These are phyloP conservation scores for Hydrophis major DNA, from an alignment of 2,797 vertebrate species.

Conservation along the genomic window DNA sequence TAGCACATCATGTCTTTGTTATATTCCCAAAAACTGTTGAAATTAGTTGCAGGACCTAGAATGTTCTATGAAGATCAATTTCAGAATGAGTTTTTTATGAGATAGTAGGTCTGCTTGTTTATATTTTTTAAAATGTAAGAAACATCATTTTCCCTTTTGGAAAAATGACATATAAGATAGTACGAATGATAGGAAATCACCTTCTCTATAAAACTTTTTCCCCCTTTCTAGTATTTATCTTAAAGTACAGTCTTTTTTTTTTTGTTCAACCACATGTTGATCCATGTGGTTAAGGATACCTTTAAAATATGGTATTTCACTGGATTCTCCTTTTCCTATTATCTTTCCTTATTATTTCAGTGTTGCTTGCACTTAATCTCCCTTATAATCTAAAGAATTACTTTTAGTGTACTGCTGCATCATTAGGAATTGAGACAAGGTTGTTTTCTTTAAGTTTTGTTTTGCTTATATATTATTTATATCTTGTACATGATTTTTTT, in stretches of 20 bases:
- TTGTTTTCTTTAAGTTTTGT: slow-evolving; percentile 9
- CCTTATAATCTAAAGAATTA: slow-evolving; percentile 22
- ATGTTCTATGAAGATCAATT: not conserved
- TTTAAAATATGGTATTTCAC: not conserved
- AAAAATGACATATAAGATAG: not conserved
- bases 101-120: not conserved
- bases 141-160: not conserved
- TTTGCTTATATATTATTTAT: slow-evolving; percentile 12
- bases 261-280: too few species aligned
- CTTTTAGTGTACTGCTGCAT: not conserved
- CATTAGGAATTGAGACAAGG: slow-evolving; percentile 8
- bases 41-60: not conserved
- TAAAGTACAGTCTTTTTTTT: not conserved
- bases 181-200: not conserved
- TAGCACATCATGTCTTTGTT: not conserved
- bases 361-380: slow-evolving; percentile 31
- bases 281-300: not conserved
- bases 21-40: not conserved
- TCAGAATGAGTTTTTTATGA: not conserved
- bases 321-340: not conserved
- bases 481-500: slow-evolving; percentile 34
- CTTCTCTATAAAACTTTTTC: not conserved
- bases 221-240: not conserved
- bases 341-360: slow-evolving; percentile 12
- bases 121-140: not conserved